Base-by-base conservation (phyloP, 2,797 vertebrate species). In the Rousettus madagascariensis region DNA sequence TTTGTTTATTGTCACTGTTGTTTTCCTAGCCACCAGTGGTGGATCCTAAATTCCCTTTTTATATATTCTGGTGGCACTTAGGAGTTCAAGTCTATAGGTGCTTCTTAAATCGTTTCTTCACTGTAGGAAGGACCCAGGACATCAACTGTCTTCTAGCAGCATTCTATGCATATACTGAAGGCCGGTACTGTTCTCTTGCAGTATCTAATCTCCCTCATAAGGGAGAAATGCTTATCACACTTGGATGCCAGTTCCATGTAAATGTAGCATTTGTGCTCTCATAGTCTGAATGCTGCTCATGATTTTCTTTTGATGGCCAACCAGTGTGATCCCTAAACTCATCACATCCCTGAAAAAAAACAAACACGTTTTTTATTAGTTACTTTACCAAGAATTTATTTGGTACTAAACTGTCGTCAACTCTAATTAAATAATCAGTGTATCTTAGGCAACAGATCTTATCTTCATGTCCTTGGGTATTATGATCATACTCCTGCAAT, bases 221-320 rank as follows among this genome's bases (percentile, higher is more conserved):
- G 98, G 98, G 98, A 98, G 97, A 97, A 96, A 96, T 74, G 95
- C 98, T 97, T 93, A 97, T 99, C 99, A 99, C 99, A 99, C 99
- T 98, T 99, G 99, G 98, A 99, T 98, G 36, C 99, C 99, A 10
- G 99, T 99, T 93, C 99, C 99, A 24, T 99, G 99, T 97, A 99
- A 99, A 96, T 99, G 99, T 96, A 99, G 98, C 99, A 99, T 99
- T 98, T 99, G 99, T 97, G 99, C 99, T 98, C 99, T 99, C 99
- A 99, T 99, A 98, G 99, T 99, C 99, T 99, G 99, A 99, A 99
- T 99, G 99, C 99, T 99, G 99, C 99, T 99, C 99, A 99, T 99
- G 98, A 99, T 99, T 99, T 99, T 99, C 98, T 99, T 99, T 98
- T 99, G 99, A 99, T 99, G 99, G 97, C 99, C 99, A 97, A 99